Conservation (phyloP, 1,140 invertebrate species). For the Drosophila pseudoobscura region DNA sequence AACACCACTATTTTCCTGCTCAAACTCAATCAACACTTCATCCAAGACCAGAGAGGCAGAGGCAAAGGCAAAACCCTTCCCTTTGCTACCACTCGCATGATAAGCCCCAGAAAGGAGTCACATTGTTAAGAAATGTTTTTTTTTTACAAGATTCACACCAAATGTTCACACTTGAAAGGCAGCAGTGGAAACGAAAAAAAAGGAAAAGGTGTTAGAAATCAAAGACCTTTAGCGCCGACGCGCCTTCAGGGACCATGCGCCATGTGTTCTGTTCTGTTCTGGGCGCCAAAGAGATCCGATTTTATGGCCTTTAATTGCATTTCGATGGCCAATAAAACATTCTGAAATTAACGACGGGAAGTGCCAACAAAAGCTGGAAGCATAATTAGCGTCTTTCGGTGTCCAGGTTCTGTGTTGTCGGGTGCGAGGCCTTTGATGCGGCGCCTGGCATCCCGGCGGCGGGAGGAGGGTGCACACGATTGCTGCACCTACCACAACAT, state of each 20-base stretch:
- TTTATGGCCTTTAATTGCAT: slow-evolving; percentile 75
- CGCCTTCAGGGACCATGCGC: slow-evolving; percentile 11
- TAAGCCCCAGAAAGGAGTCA: slow-evolving; percentile 11
- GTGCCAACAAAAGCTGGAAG: slow-evolving; percentile 53
- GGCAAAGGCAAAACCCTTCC: too few species aligned
- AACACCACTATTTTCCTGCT: background rate
- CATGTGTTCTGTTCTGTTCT: background rate
- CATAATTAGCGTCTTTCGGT: slow-evolving; percentile 68
- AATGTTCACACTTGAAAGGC: slow-evolving; percentile 64
- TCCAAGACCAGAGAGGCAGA: too few species aligned
- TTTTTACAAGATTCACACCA: slow-evolving; percentile 67
- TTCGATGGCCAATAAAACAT: slow-evolving; percentile 74
- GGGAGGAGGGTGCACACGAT: background rate
- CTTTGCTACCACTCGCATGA: too few species aligned
- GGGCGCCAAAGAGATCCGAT: slow-evolving; percentile 33
- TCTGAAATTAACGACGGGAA: slow-evolving; percentile 75
- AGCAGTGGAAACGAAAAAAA: slow-evolving; percentile 5
- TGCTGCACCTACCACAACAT: slow-evolving; percentile 7
- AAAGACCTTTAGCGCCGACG: slow-evolving; percentile 62
- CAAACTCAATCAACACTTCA: slow-evolving; percentile 13
- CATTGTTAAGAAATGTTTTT: slow-evolving; percentile 42
- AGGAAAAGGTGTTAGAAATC: slow-evolving; percentile 65
- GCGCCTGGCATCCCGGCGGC: slow-evolving; percentile 20
- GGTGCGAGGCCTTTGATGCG: slow-evolving; percentile 45
- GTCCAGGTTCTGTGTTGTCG: slow-evolving; percentile 16